These are phyloP conservation scores for Solea senegalensis DNA, from an alignment of 2,113 vertebrate genomes.

Conservation along the genomic window DNA sequence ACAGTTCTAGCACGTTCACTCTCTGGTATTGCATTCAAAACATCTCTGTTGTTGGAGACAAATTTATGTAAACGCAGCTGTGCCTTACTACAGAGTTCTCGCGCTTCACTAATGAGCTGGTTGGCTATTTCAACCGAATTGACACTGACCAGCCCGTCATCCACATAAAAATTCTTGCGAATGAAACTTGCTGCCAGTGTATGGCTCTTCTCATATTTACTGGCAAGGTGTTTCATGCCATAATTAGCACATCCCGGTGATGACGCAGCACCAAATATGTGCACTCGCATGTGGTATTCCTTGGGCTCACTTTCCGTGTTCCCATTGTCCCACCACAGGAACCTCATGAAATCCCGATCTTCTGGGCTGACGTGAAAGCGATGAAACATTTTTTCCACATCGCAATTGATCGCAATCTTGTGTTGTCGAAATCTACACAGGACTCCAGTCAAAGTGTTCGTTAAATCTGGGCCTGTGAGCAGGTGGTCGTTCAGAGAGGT, in stretches of 20 bases:
- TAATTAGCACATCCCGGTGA: slow-evolving; percentile 26
- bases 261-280: slow-evolving; percentile 20
- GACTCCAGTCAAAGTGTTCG: slow-evolving; percentile 15
- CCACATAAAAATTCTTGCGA: background rate
- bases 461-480: background rate
- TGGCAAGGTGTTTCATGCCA: slow-evolving; percentile 12
- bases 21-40: background rate
- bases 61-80: background rate
- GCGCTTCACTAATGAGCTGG: background rate
- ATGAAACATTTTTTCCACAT: slow-evolving; percentile 15
- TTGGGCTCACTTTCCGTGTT: slow-evolving; percentile 1
- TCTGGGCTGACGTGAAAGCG: background rate
- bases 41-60: background rate
- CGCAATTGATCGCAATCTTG: background rate
- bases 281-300: slow-evolving; percentile 7
- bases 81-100: background rate
- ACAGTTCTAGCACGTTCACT: background rate
- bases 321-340: slow-evolving; percentile 7
- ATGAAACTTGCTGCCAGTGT: background rate
- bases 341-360: background rate
- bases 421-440: slow-evolving; percentile 11
- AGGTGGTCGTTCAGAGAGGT: slow-evolving; percentile 3
- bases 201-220: background rate
- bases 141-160: background rate
- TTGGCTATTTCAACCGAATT: background rate